Evolutionary conservation across 2,888 invertebrate species (phyloP), one percentile per base, ranked within the genome.

Genomic region (Brachyptera putata): DNA sequence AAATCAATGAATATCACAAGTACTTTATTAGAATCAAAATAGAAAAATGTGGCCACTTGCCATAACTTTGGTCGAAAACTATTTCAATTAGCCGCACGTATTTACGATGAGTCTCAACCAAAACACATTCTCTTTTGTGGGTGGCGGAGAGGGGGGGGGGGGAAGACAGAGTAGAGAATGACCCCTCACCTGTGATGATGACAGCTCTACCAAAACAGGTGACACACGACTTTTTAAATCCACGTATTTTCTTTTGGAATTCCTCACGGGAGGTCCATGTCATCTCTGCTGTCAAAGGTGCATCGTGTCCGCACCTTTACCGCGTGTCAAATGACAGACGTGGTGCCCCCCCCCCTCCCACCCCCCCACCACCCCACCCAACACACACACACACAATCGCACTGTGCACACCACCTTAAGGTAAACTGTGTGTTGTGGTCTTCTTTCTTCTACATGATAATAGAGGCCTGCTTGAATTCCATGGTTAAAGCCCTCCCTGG

Each of bases 131-230:
- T 41, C 41, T 4, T 9, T 18, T 18, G 16, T 41, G 41, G 9
- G n/a, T n/a, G n/a, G 41, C 16, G 7, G n/a, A 41, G 41, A 7
- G 21, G 41, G 21, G 16, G 41, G 21, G 41, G 41, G 18, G 41
- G 18, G 41, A 7, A 21, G 30, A 11, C 5, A 7, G 30, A 30
- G 46, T 7, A 46, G 22, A n/a, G n/a, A n/a, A 4, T 46, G 46
- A 24, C 22, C 46, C 46, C 21, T 60, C 53, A 53, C 48, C 53
- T 43, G 48, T 37, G 37, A 25, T 55, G 37, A 25, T 55, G 58
- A 58, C 58, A 53, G 58, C 53, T 58, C 55, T n/a, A 53, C 53
- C 59, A 34, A 55, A 59, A 59, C 59, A 59, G 59, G 53, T 59
- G 59, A 59, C 59, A 59, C 34, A 36, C 30, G 34, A 50, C 34